These are phyloP conservation scores for Semnornis frantzii DNA, from an alignment of 2,113 vertebrate species.

Conservation along the genomic window DNA sequence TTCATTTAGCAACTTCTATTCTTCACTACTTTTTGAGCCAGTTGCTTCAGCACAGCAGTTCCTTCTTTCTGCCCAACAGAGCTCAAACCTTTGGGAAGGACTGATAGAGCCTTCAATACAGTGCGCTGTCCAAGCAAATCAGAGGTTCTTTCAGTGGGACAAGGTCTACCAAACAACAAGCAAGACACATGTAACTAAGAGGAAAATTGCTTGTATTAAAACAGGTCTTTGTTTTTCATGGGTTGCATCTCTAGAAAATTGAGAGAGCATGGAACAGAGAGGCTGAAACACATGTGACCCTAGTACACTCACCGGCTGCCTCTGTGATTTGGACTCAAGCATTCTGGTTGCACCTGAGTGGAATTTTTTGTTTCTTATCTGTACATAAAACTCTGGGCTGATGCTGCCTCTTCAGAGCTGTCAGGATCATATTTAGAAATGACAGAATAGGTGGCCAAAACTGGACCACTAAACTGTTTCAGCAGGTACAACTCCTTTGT, in stretches of 20 bases:
- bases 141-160: neutral
- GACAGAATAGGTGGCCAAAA: neutral
- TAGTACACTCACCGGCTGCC: neutral
- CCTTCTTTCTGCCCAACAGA: constrained; percentile 29
- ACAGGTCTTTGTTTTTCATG: neutral
- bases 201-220: neutral
- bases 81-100: constrained; percentile 14
- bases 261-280: neutral
- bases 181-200: neutral
- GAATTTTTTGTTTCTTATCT: neutral
- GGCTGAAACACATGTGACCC: neutral
- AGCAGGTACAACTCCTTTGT: neutral
- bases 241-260: neutral
- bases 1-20: constrained; percentile 59
- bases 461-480: neutral
- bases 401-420: neutral
- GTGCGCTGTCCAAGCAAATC: neutral
- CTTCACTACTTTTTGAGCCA: constrained; percentile 52
- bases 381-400: neutral
- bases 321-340: neutral
- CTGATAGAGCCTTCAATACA: neutral
- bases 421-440: neutral
- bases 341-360: neutral
- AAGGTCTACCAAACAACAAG: neutral
- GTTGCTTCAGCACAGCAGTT: constrained; percentile 21